These are phyloP conservation scores for rat (Rattus norvegicus) DNA, from an alignment of 2,113 vertebrate genomes.

Conservation along the genomic window DNA sequence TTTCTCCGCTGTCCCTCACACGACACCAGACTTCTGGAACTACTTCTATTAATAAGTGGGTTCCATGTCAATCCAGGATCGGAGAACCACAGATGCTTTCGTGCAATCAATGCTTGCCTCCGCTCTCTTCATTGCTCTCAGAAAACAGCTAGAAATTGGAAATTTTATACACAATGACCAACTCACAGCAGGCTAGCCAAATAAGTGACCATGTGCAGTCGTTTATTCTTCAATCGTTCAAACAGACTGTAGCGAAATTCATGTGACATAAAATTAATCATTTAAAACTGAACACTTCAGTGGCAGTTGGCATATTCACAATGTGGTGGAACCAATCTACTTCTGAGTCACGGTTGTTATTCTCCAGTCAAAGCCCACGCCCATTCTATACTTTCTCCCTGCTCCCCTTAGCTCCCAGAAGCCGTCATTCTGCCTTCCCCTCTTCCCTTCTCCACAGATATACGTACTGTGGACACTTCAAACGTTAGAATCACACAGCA, in stretches of 20 bases:
- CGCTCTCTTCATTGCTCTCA: constrained; percentile 30
- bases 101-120: constrained; percentile 8
- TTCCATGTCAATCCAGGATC: constrained; percentile 38
- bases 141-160: background rate
- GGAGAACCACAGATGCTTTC: background rate
- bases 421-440: background rate
- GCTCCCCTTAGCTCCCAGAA: background rate
- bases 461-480: background rate
- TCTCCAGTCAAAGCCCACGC: background rate
- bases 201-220: constrained; percentile 17
- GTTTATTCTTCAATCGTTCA: background rate
- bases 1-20: background rate
- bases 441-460: background rate
- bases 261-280: constrained; percentile 45
- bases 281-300: constrained; percentile 35
- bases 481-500: background rate
- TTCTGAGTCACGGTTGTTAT: background rate
- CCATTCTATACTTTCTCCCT: background rate
- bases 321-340: background rate
- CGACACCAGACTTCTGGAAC: constrained; percentile 8
- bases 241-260: background rate
- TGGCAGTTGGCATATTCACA: background rate
- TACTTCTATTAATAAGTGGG: constrained; percentile 26
- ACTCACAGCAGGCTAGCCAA: background rate
- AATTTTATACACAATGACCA: constrained; percentile 6